These are phyloP conservation scores for Crossocerus cetratus DNA, from an alignment of 2,888 invertebrate genomes.

Conservation along the genomic window DNA sequence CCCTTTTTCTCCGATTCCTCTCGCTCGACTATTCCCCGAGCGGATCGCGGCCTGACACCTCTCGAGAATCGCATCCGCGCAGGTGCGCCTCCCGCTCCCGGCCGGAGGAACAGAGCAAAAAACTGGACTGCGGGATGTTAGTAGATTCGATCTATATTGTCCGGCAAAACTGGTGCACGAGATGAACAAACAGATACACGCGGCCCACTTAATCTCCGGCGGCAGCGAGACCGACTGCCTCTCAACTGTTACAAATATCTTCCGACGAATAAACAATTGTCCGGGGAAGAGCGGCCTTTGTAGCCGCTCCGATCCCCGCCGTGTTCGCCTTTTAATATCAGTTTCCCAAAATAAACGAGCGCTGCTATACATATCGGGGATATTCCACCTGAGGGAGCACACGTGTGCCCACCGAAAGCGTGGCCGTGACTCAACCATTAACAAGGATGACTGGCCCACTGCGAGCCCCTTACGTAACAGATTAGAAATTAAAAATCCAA, in stretches of 20 bases:
- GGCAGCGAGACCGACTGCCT: background rate
- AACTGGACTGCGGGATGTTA: background rate
- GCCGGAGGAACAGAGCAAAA: background rate
- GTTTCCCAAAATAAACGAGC: conserved; percentile 1
- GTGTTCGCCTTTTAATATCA: background rate
- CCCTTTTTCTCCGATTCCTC: conserved; percentile 1
- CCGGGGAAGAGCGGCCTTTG: background rate
- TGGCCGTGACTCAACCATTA: background rate
- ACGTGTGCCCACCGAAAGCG: background rate
- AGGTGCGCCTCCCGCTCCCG: background rate
- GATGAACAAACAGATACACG: conserved; percentile 2
- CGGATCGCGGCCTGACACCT: background rate
- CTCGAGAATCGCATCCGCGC: conserved; percentile 7
- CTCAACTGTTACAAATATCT: background rate
- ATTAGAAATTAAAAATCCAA: background rate
- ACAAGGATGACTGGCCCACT: conserved; percentile 1
- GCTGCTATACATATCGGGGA: background rate
- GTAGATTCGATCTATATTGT: conserved; percentile 2
- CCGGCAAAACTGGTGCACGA: conserved; percentile 4
- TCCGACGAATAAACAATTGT: background rate
- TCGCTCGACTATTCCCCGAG: conserved; percentile 1
- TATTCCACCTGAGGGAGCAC: background rate
- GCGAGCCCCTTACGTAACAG: background rate
- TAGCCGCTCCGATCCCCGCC: background rate
- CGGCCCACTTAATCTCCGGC: background rate